A percentile compares a stretch with the other conserved stretches of the same genome.
Conservation (phyloP, 2,797 vertebrate species). For the Rhadinocentrus ornatus region DNA sequence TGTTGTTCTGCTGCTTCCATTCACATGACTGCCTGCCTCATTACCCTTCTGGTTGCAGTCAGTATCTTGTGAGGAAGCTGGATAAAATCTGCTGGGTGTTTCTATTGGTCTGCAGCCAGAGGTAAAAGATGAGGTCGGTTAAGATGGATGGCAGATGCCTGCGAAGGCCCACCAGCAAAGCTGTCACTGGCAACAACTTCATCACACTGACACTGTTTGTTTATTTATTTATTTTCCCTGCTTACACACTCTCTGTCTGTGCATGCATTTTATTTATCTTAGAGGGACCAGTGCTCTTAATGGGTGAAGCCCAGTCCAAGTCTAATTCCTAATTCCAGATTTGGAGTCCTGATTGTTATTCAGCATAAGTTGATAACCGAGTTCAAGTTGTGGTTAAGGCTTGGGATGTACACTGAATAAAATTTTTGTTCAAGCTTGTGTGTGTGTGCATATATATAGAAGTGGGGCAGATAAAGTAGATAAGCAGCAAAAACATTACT, state of each 20-base stretch:
- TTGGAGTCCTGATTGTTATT: not conserved
- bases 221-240: constrained; percentile 1
- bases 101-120: constrained; percentile 27
- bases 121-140: constrained; percentile 40
- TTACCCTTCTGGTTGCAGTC: constrained; percentile 10
- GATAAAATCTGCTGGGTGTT: constrained; percentile 31
- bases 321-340: not conserved
- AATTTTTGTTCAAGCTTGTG: too few relatives aligned
- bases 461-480: too few relatives aligned
- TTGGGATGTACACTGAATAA: too few relatives aligned
- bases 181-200: constrained; percentile 57
- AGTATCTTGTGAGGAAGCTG: constrained; percentile 8
- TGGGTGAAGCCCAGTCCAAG: not conserved
- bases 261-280: not conserved
- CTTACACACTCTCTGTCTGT: constrained; percentile 10
- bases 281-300: not conserved
- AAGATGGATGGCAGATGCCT: constrained; percentile 61
- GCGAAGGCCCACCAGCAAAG: constrained; percentile 33
- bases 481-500: constrained; percentile 42
- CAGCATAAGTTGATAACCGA: not conserved
- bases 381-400: not conserved
- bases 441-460: too few relatives aligned
- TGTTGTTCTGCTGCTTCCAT: not conserved
- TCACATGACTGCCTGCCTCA: not conserved
- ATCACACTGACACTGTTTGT: constrained; percentile 38